Evolutionary conservation across 2,888 invertebrate species (phyloP).

Genomic region (Hyles lineata): DNA sequence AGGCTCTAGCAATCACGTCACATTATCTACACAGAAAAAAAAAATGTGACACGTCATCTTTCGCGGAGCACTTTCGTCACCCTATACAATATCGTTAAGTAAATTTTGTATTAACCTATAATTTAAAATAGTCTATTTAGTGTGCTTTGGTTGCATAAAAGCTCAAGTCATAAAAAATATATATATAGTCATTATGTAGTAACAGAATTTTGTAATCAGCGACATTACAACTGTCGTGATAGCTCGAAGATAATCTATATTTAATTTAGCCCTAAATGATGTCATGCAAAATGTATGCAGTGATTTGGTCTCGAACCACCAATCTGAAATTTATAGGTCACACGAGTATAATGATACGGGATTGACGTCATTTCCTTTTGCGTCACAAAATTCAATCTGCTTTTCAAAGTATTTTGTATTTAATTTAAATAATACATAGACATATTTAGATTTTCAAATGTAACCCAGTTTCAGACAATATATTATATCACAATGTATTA

Average conservation of each 20-base stretch:
- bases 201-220: neutral
- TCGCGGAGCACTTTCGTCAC: too few species aligned
- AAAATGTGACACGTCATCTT: too few species aligned
- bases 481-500: too few species aligned
- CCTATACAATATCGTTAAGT: too few species aligned
- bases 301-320: neutral
- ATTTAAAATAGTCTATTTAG: too few species aligned
- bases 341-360: neutral
- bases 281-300: neutral
- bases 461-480: neutral
- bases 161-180: too few species aligned
- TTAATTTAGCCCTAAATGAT: neutral
- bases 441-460: neutral
- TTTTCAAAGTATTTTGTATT: neutral
- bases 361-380: neutral
- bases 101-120: too few species aligned
- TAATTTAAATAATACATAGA: too few species aligned
- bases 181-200: neutral
- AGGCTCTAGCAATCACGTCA: too few species aligned
- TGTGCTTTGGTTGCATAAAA: too few species aligned
- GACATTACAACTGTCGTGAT: constrained; percentile 1
- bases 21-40: too few species aligned
- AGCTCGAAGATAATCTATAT: neutral
- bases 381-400: neutral
- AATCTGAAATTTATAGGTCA: neutral